Evolutionary conservation across 1,140 invertebrate species (phyloP), one percentile per base, ranked within the genome.

Genomic region (Danaus plexippus): DNA sequence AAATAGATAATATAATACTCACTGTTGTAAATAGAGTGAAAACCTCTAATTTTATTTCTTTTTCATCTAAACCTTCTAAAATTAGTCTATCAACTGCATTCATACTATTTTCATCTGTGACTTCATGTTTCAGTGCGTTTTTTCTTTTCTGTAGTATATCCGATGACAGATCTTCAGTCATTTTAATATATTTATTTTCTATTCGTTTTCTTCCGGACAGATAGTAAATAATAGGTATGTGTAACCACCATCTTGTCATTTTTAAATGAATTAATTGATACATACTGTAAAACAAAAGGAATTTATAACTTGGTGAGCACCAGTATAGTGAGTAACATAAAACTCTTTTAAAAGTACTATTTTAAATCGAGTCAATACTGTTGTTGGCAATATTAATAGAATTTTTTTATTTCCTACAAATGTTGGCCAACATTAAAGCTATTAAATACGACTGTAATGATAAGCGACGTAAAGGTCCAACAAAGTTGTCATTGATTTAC

Each of bases 21-120:
- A 83, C 80, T 41, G 77, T 79, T 1, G 80, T 80, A 61, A 83
- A 83, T 13, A 83, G 61, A 32, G 65, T 69, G n/a, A 83, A 74
- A 0, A 67, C 69, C 40, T 80, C 68, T 49, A 63, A 53, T 50
- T 70, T 71, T 4, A 79, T 64, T 40, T 78, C 72, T 9, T 67
- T 12, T n/a, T 75, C 67, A 13, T 44, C 54, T 13, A 80, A 11
- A 9, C 74, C 72, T 11, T 59, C 65, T 11, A 77, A 47, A 43
- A 81, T 72, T 40, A 68, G 77, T 13, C 75, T 59, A 46, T 84
- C 80, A 2, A 78, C 69, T 18, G 80, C 64, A 0, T 73, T 71
- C 52, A 77, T 60, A 22, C 46, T 46, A 8, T 75, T 58, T 22
- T 73, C 57, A 40, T 64, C 47, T 22, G 46, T 11, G 0, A 22